Evolutionary conservation across 1,140 invertebrate species (phyloP), one percentile per base, ranked within the genome.

Genomic region (Polypedilum vanderplanki): DNA sequence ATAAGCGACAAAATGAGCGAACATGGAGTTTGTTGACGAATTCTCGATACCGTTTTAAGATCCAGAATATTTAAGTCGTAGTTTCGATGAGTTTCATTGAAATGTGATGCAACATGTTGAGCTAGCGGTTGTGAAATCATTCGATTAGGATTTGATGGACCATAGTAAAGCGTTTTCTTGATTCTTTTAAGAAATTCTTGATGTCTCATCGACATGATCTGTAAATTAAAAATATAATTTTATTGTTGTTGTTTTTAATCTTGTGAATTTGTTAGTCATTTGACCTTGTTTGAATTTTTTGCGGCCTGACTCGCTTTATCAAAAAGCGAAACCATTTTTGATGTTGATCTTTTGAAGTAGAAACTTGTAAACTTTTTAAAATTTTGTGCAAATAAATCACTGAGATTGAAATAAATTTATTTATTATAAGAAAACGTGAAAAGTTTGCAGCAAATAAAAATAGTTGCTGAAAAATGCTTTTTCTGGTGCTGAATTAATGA

Each of bases 311-410:
- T 70, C 17, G 65, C 65, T 70, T 70, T 70, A 70, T 70, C 10
- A 20, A 70, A 70, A 20, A 70, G 65, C 65, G 65, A 70, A n/a
- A 70, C 65, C 65, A 70, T 70, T 18, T 70, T 70, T 33, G 24
- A 33, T 1, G 5, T 3, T 33, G 24, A 33, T 33, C 5, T 33
- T 33, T 3, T 5, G 5, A 5, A 33, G 1, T 33, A 33, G 5
- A 33, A 33, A 5, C 5, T 33, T 33, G 24, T 33, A 33, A 33
- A 33, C 24, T 33, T 33, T 33, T 33, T 33, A 3, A 33, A 33
- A 33, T 5, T 33, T 33, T 33, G 24, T 33, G 24, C 24, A 33
- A 5, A 33, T 3, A 1, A 33, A 33, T 3, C 24, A 3, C 24
- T 33, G n/a, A 3, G 24, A 3, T 33, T 33, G 5, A 33, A 33